Conservation (phyloP, 1,140 invertebrate genomes). For the Caerostris extrusa region DNA sequence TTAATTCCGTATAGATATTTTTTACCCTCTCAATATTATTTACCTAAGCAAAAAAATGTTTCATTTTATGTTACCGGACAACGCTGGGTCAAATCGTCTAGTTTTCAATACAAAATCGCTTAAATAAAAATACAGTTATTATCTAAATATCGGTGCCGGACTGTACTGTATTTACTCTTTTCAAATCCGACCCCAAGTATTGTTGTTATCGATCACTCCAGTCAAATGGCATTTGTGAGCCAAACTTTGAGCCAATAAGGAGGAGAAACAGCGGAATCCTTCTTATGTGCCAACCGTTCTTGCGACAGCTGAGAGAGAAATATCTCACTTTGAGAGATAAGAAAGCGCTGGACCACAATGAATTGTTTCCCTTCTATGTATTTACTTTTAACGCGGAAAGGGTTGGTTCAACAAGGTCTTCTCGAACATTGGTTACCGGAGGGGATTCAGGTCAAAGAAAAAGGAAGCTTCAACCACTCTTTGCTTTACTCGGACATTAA, state of each 20-base stretch:
- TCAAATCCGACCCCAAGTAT: background rate
- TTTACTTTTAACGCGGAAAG: background rate
- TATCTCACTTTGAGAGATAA: background rate
- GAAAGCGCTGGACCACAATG: slow-evolving; percentile 13
- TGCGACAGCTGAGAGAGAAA: background rate
- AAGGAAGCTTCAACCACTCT: background rate
- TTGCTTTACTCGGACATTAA: background rate
- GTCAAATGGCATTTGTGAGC: slow-evolving; percentile 1
- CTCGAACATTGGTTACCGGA: background rate
- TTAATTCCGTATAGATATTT: too few species aligned
- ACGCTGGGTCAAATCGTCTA: too few species aligned
- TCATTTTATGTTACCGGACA: too few species aligned
- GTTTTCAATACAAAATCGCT: too few species aligned
- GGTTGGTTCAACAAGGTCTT: background rate
- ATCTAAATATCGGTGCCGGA: too few species aligned
- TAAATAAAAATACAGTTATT: too few species aligned
- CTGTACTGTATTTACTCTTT: too few species aligned
- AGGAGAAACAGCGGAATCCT: background rate
- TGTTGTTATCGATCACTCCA: background rate
- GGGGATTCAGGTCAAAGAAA: background rate
- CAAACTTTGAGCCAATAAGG: background rate
- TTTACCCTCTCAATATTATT: too few species aligned
- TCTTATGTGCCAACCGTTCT: background rate
- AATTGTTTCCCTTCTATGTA: background rate
- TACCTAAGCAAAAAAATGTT: too few species aligned